Evolutionary conservation across 2,888 invertebrate genomes (phyloP).

Genomic region (Ophion costatus): DNA sequence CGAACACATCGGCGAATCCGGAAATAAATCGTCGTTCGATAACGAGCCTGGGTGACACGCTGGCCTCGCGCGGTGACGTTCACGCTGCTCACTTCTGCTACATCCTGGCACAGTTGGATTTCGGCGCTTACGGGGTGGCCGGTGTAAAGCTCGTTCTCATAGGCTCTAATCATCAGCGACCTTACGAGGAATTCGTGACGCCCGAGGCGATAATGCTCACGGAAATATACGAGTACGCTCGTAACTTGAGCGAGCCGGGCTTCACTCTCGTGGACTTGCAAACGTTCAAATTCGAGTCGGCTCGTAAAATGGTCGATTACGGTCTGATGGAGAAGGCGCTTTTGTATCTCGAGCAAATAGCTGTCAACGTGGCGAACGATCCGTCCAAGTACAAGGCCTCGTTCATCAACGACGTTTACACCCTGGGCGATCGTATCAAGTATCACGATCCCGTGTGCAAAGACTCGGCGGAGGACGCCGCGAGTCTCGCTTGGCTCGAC

Average conservation of each 20-base stretch:
- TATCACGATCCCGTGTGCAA: conserved; percentile 88
- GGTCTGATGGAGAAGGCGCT: conserved; percentile 93
- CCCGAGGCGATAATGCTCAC: conserved; percentile 96
- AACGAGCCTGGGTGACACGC: conserved; percentile 90
- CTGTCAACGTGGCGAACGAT: conserved; percentile 87
- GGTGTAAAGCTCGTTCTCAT: conserved; percentile 91
- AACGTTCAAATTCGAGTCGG: conserved; percentile 94
- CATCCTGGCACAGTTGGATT: conserved; percentile 91
- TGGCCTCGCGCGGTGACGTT: conserved; percentile 90
- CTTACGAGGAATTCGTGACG: conserved; percentile 89
- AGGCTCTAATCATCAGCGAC: conserved; percentile 88
- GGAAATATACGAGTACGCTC: conserved; percentile 97
- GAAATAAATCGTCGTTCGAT: conserved; percentile 91
- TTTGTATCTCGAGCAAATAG: conserved; percentile 92
- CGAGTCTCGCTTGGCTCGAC: conserved; percentile 86
- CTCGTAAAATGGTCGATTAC: conserved; percentile 90
- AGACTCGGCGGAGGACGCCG: conserved; percentile 83
- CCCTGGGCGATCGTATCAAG: conserved; percentile 87
- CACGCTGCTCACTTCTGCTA: conserved; percentile 98
- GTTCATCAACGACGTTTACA: conserved; percentile 84
- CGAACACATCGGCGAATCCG: conserved; percentile 91
- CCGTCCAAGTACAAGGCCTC: conserved; percentile 84
- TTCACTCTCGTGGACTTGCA: conserved; percentile 89
- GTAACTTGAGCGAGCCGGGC: conserved; percentile 90
- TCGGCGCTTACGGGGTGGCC: conserved; percentile 84